phyloP scores from a whole-genome alignment of 2,797 vertebrate species.

The Microctenopoma steveboyesi region DNA sequence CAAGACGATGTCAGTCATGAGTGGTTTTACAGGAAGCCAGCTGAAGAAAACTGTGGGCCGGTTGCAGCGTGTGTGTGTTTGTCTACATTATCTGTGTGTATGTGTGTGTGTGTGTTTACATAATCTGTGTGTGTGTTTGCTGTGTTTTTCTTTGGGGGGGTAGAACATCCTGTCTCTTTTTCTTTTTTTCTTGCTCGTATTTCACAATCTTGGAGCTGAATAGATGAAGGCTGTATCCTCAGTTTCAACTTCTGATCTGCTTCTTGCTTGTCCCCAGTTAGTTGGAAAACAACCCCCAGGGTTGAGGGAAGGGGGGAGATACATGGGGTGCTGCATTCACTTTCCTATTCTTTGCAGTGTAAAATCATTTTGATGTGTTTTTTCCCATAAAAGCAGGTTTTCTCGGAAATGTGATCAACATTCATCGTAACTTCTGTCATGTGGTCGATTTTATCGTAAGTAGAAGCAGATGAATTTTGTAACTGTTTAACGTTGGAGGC shows the following conservation, averaged over 20 bases:
- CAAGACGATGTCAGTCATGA: not conserved
- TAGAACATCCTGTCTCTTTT: not conserved
- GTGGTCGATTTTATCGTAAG: not conserved
- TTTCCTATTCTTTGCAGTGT: not conserved
- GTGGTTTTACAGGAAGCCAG: not conserved
- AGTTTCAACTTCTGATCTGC: slow-evolving; percentile 45
- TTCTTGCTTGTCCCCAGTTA: slow-evolving; percentile 16
- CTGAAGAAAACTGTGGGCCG: not conserved
- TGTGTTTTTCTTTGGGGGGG: not conserved
- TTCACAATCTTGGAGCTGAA: slow-evolving; percentile 41
- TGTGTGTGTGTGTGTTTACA: not conserved
- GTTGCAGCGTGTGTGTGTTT: not conserved
- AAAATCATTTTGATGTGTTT: not conserved
- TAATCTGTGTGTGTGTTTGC: not conserved
- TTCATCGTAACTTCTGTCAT: not conserved
- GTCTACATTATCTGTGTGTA: no score
- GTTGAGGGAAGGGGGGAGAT: no score
- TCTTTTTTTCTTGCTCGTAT: slow-evolving; percentile 3
- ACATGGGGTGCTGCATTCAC: not conserved
- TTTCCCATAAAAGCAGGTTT: not conserved
- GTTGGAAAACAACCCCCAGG: not conserved
- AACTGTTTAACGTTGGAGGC: slow-evolving; percentile 1
- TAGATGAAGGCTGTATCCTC: not conserved
- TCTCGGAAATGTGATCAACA: not conserved
- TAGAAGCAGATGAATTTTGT: slow-evolving; percentile 19